Evolutionary conservation across 2,888 invertebrate species (phyloP), one percentile per base, ranked within the genome.

Genomic region (Cyclophora albipunctata): DNA sequence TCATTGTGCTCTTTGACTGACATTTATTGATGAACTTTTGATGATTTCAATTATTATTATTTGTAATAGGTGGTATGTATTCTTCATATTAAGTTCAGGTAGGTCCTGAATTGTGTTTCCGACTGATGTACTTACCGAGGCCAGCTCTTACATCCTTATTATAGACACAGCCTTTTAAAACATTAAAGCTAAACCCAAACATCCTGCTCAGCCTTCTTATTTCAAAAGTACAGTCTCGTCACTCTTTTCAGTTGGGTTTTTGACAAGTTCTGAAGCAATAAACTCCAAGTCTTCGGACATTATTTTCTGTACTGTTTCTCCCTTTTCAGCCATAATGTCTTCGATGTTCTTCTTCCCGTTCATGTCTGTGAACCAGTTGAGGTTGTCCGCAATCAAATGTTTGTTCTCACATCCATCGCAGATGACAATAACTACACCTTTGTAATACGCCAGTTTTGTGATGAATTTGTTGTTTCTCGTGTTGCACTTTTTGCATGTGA

Each of bases 351-450:
- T 91, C 67, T 92, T 93, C 0, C 92, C 92, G 66, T 92, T 86
- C 69, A 94, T 84, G 71, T 96, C 94, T 0, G 92, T 89, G 75
- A 98, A 99, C 98, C 98, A 99, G 58, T 95, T 95, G 2, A 99
- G 89, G 81, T 99, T 98, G 75, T 99, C 98, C 0, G 98, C 98
- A 60, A 99, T 98, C 34, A 99, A 88, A 82, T 99, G 99, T 75
- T 95, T 93, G 73, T 96, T 98, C 45, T 91, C 82, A 73, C 98
- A 98, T 0, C 95, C 95, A 49, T 92, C 92, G 77, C 99, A 99
- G 49, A 91, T 93, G 0, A 98, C 95, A 59, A 99, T 96, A 0
- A 99, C 97, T 6, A 99, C 94, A 7, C 99, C 98, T 71, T 93
- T 92, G 49, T 92, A 89, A 71, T 98, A 98, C 0, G 96, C 95